A percentile compares a stretch with the other conserved stretches of the same genome.
phyloP scores from a whole-genome alignment of 64 coral and sea anemone species.

The Stichodactyla mertensii region DNA sequence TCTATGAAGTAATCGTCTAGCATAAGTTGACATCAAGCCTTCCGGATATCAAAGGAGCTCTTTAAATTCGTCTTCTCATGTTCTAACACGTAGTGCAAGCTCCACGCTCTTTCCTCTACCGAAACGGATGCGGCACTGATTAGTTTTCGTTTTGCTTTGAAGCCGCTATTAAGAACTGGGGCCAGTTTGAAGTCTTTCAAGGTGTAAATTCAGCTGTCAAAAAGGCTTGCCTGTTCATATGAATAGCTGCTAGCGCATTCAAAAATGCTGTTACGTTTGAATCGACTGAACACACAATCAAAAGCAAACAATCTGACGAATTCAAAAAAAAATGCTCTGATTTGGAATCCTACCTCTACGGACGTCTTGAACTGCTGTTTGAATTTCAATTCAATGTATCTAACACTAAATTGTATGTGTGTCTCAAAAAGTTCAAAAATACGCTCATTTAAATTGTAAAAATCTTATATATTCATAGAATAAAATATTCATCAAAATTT shows the following conservation, averaged over 20 bases:
- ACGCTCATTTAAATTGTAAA: constrained; percentile 2
- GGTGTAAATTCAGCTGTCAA: neutral
- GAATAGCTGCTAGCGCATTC: neutral
- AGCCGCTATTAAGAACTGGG: neutral
- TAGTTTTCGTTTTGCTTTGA: neutral
- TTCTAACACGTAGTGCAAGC: neutral
- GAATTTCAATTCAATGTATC: neutral
- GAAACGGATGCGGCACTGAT: neutral
- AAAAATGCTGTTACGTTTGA: neutral
- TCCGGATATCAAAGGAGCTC: neutral
- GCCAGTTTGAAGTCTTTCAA: neutral
- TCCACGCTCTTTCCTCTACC: neutral
- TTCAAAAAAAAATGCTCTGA: neutral
- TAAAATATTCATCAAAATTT: neutral
- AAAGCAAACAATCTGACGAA: neutral
- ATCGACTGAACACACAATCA: neutral
- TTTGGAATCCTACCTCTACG: neutral
- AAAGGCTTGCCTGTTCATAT: neutral
- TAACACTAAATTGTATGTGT: neutral
- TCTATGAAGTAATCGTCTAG: neutral
- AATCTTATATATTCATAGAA: neutral
- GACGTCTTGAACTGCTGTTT: neutral
- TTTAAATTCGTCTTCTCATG: neutral
- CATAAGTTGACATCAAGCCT: neutral
- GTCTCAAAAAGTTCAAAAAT: neutral